phyloP scores from a whole-genome alignment of 2,888 invertebrate species.

The Synergus umbraculus region DNA sequence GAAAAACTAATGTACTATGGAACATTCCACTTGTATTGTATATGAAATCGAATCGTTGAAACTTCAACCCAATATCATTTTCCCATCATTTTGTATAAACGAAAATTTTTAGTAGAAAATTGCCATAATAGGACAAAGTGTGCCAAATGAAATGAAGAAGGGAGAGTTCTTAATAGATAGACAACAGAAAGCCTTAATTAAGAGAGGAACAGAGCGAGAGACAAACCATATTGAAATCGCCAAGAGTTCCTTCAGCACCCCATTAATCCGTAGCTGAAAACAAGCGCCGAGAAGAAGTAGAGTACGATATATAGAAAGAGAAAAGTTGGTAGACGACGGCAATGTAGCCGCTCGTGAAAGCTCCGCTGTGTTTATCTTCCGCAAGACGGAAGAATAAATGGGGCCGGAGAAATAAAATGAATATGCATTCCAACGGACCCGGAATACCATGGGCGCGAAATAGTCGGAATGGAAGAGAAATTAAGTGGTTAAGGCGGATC shows the following conservation, averaged over 20 bases:
- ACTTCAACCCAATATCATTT: no score
- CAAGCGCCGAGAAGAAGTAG: slow-evolving; percentile 28
- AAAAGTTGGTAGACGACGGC: slow-evolving; percentile 51
- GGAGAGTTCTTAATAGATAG: neutral
- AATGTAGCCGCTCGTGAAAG: slow-evolving; percentile 64
- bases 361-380: slow-evolving; percentile 64
- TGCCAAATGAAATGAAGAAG: neutral
- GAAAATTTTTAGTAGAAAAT: neutral
- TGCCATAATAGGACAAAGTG: neutral
- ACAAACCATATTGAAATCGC: neutral
- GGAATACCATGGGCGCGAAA: slow-evolving; percentile 52
- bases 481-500: slow-evolving; percentile 52
- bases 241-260: neutral
- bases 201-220: neutral
- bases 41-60: neutral
- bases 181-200: neutral
- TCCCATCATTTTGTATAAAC: no score
- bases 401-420: slow-evolving; percentile 63
- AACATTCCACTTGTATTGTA: neutral
- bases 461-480: slow-evolving; percentile 56
- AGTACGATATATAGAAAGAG: slow-evolving; percentile 43
- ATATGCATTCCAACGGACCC: slow-evolving; percentile 64
- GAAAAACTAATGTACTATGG: neutral
- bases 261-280: slow-evolving; percentile 20
- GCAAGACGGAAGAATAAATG: slow-evolving; percentile 54